phyloP scores from a whole-genome alignment of 2,888 invertebrate genomes.

The Thera obeliscata region DNA sequence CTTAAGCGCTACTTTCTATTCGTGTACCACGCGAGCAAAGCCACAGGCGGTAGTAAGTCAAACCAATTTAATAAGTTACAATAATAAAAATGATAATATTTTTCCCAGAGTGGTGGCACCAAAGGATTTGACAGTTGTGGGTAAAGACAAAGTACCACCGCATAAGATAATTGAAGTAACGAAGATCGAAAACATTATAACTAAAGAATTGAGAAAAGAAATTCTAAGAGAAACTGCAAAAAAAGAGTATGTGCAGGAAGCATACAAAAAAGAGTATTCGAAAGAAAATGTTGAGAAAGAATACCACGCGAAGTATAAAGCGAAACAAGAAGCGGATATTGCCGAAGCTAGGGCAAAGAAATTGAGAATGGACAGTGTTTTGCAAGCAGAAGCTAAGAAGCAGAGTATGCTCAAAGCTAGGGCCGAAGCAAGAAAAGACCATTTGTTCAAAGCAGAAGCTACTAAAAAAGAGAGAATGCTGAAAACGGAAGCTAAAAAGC shows the following conservation, averaged over 20 bases:
- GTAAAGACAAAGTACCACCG: constrained; percentile 65
- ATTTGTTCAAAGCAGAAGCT: constrained; percentile 18
- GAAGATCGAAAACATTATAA: constrained; percentile 32
- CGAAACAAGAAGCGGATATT: constrained; percentile 22
- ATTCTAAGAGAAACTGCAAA: constrained; percentile 24
- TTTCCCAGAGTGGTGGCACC: constrained; percentile 69
- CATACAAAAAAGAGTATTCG: constrained; percentile 20
- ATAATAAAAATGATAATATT: no score
- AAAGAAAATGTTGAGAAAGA: constrained; percentile 41
- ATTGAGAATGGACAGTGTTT: constrained; percentile 22
- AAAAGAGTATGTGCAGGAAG: constrained; percentile 27
- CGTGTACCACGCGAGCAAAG: no score
- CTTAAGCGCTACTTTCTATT: no score
- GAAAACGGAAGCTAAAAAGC: no score
- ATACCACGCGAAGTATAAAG: constrained; percentile 14
- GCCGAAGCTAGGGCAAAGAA: constrained; percentile 24
- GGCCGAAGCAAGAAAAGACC: constrained; percentile 25
- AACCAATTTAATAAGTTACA: no score
- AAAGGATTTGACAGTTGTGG: constrained; percentile 69
- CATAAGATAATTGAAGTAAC: constrained; percentile 46
- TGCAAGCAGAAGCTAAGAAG: constrained; percentile 28
- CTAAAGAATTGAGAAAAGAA: constrained; percentile 44
- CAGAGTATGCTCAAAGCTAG: constrained; percentile 8
- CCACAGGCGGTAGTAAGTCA: no score
- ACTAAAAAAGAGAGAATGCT: constrained; percentile 35